Conservation (phyloP, 2,113 vertebrate genomes). For the Columba janthina region DNA sequence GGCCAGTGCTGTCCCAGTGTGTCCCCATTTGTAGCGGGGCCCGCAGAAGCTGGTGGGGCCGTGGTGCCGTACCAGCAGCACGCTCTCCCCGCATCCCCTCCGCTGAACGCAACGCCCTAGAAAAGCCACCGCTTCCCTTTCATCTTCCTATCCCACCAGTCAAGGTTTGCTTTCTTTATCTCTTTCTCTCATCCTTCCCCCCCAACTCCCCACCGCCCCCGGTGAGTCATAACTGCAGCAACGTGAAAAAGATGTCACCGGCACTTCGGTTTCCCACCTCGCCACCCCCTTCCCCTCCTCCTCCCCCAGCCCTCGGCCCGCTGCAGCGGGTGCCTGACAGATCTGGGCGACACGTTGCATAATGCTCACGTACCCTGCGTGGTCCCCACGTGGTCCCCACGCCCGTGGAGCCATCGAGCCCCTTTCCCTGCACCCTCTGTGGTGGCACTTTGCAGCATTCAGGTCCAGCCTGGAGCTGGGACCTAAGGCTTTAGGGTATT, state of each 20-base stretch:
- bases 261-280: conserved; percentile 41
- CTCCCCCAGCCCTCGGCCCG: conserved; percentile 23
- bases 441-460: neutral
- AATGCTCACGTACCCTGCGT: neutral
- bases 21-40: neutral
- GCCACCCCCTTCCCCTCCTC: conserved; percentile 51
- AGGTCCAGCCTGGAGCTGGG: neutral
- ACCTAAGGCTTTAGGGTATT: no score
- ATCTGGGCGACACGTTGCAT: conserved; percentile 38
- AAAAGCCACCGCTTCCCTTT: conserved; percentile 23
- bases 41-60: neutral
- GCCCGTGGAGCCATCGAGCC: fast-evolving
- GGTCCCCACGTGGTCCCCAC: neutral
- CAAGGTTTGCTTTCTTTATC: conserved; percentile 33
- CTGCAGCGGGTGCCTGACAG: conserved; percentile 21
- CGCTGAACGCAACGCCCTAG: neutral
- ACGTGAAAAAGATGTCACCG: conserved; percentile 8
- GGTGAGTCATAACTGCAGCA: conserved; percentile 63
- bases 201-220: neutral
- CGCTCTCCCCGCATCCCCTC: neutral
- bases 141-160: conserved; percentile 10
- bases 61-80: fast-evolving
- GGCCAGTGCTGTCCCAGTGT: fast-evolving
- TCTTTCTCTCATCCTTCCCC: conserved; percentile 7
- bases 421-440: fast-evolving